These are phyloP conservation scores for Galerucella nymphaeae DNA, from an alignment of 2,888 invertebrate species.

Conservation along the genomic window DNA sequence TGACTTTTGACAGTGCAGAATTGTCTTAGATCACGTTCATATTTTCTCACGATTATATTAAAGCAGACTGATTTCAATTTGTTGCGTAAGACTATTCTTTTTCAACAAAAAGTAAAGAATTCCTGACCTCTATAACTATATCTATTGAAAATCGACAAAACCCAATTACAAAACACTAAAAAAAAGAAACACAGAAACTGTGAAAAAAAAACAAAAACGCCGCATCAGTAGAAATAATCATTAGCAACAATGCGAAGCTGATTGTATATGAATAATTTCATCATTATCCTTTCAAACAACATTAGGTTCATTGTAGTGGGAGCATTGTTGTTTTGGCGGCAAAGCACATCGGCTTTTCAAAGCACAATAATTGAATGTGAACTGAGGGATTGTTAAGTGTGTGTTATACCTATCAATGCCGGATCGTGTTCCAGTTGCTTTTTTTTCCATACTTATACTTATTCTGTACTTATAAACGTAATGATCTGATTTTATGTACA, in stretches of 20 bases:
- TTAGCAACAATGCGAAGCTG: slow-evolving; percentile 53
- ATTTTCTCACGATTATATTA: slow-evolving; percentile 1
- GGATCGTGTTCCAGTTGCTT: slow-evolving; percentile 37
- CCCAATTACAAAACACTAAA: slow-evolving; percentile 9
- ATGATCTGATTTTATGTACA: not conserved
- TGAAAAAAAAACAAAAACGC: slow-evolving; percentile 51
- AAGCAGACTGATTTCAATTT: not conserved
- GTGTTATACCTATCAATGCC: slow-evolving; percentile 33
- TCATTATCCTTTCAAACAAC: slow-evolving; percentile 58
- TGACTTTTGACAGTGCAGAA: too few species aligned
- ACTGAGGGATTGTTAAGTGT: slow-evolving; percentile 40
- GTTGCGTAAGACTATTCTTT: slow-evolving; percentile 12
- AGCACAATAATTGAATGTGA: slow-evolving; percentile 50
- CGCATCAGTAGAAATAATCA: slow-evolving; percentile 57
- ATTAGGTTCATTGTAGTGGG: slow-evolving; percentile 57
- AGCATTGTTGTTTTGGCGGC: slow-evolving; percentile 49
- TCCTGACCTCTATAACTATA: slow-evolving; percentile 21
- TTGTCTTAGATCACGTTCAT: too few species aligned
- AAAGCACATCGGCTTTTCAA: slow-evolving; percentile 41
- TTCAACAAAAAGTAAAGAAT: slow-evolving; percentile 12
- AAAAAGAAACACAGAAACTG: slow-evolving; percentile 16
- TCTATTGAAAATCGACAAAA: slow-evolving; percentile 15
- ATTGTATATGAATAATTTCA: slow-evolving; percentile 56
- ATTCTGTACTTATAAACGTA: not conserved
- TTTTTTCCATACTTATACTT: not conserved